Evolutionary conservation across 2,113 vertebrate genomes (phyloP), one percentile per base, ranked within the genome.

Genomic region (Spermophilus dauricus): DNA sequence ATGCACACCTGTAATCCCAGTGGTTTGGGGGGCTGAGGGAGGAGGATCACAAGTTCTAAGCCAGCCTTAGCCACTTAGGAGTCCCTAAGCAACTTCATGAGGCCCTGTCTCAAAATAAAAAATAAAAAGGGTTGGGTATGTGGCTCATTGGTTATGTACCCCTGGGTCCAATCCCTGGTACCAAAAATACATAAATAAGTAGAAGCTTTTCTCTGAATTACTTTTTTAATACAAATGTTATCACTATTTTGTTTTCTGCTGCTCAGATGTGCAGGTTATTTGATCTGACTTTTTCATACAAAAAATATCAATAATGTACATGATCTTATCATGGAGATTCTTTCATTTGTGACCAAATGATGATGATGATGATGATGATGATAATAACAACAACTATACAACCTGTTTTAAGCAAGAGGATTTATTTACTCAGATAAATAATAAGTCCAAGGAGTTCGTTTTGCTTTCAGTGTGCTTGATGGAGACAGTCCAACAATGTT

Each of bases 171-270:
- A 63, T 63, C 9, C 8, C 61, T 28, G 26, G 24, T 63, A 11
- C 61, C 2, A 63, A 63, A 63, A 63, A 63, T 22, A 58, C 20
- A 63, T 28, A 28, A 63, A 28, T 28, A 63, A 63, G 26, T 63
- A 63, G 24, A 63, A 28, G 61, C 39, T 48, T 42, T 88, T 89
- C 42, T 97, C 30, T 82, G 45, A 87, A 34, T 51, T 28, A 18
- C 34, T 61, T 37, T 91, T 90, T 84, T 69, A 32, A 13, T 65
- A 11, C 63, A 92, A 97, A 92, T 58, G 11, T 94, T 96, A 65
- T 76, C 89, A 86, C 56, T 73, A 69, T 53, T 96, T 53, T 92
- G n/a, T 90, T 96, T 92, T 76, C 76, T 92, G 85, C 51, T 92
- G 65, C 78, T 89, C 61, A 89, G 72, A 56, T 86, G 30, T 70